Evolutionary conservation across 2,113 vertebrate genomes (phyloP).

Genomic region (Typhlomys cinereus): DNA sequence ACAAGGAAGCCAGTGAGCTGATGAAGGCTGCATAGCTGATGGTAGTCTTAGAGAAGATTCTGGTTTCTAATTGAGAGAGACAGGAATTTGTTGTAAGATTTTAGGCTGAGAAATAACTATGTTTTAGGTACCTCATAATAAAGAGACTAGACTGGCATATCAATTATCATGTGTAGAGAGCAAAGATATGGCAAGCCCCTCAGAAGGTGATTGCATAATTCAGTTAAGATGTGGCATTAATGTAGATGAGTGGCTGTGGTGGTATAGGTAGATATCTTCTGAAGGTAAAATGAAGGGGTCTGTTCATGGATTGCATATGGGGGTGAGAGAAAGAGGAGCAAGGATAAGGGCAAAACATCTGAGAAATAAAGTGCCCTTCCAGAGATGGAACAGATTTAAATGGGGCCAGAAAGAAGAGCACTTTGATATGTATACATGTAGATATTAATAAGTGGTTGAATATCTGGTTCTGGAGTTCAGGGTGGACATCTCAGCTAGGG

Average conservation of each 20-base stretch:
- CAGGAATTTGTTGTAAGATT: neutral
- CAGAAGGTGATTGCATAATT: neutral
- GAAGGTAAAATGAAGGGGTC: neutral
- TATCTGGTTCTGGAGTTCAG: constrained; percentile 1
- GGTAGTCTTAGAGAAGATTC: neutral
- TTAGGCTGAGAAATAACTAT: neutral
- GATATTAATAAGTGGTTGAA: neutral
- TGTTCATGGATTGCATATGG: neutral
- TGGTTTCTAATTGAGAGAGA: neutral
- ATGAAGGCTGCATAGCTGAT: neutral
- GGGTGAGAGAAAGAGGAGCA: neutral
- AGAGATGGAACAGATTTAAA: neutral
- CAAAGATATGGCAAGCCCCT: neutral
- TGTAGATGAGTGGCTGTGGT: no score
- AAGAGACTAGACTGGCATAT: neutral
- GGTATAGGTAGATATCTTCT: neutral
- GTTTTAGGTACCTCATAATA: neutral
- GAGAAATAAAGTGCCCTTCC: neutral
- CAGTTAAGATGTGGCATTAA: neutral
- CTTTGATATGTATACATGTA: neutral
- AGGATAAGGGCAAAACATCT: neutral
- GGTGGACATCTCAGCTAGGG: neutral
- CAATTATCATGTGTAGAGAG: neutral
- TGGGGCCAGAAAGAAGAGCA: neutral
- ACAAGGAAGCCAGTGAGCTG: neutral